Base-by-base conservation (phyloP, 2,797 vertebrate genomes). In the Tragelaphus oryx region DNA sequence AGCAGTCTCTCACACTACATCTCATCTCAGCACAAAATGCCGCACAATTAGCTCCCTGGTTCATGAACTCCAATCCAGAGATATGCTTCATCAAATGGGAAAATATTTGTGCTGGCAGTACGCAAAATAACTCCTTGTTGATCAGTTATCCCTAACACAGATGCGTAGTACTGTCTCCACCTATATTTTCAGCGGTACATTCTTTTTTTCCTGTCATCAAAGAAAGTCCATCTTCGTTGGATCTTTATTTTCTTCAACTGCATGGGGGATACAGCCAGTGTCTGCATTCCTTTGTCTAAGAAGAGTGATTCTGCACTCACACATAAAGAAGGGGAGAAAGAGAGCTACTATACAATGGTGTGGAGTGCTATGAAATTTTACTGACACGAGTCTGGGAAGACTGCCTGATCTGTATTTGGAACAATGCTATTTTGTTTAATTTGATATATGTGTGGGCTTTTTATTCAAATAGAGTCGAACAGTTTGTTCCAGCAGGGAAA, bases 341-440 rank as follows among this genome's bases (percentile, higher is more conserved):
- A 59, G 48, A 94, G 68, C 91, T 83, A 60, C 41, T 57, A 16
- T 44, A 95, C 91, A 91, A 57, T 93, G 87, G 28, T 46, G 48
- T 95, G 57, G 80, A 80, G 74, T 26, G 22, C 91, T 93, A 82
- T 95, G 96, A 96, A 97, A 96, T 96, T 91, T 94, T 85, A 89
- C 84, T 95, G 94, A 95, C 92, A 96, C 2, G 9, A 94, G 91
- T 89, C 89, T 97, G 95, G 82, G 75, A 92, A 96, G 95, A 96
- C 87, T 95, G 93, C 89, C 87, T 93, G 89, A 96, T 96, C 94
- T 97, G 89, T 95, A 87, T 88, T 97, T 96, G 82, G 71, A 97
- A 96, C 87, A 97, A 91, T 95, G 92, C 65, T 90, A 95, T 95
- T 97, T 96, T 97, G 85, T 96, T 97, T 97, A 95, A 96, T 97